These are phyloP conservation scores for Stichopus horrens DNA, from an alignment of 53 echinoderm and acorn worm genomes.

Conservation along the genomic window DNA sequence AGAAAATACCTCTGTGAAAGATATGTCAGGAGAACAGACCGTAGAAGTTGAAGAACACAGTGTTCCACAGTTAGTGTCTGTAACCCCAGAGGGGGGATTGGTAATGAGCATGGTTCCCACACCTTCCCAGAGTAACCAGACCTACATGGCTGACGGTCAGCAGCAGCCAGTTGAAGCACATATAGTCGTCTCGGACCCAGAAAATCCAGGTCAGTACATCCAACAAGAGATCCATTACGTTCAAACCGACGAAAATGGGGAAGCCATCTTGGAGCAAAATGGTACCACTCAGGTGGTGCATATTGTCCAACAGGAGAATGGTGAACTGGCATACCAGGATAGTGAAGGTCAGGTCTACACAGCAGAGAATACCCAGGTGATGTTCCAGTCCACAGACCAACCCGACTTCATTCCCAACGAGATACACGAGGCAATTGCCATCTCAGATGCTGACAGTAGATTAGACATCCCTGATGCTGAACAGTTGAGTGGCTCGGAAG, in stretches of 20 bases:
- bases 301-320: slow-evolving; percentile 32
- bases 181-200: slow-evolving; percentile 29
- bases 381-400: slow-evolving; percentile 20
- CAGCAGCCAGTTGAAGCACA: slow-evolving; percentile 31
- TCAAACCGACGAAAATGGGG: slow-evolving; percentile 10
- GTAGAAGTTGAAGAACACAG: neutral
- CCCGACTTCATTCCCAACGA: slow-evolving; percentile 13
- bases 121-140: slow-evolving; percentile 13
- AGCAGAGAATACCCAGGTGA: slow-evolving; percentile 25
- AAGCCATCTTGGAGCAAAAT: neutral
- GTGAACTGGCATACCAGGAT: slow-evolving; percentile 42
- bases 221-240: slow-evolving; percentile 36
- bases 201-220: slow-evolving; percentile 18
- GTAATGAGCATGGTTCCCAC: slow-evolving; percentile 65
- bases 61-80: slow-evolving; percentile 54
- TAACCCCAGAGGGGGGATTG: slow-evolving; percentile 52
- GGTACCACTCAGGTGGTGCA: slow-evolving; percentile 38
- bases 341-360: slow-evolving; percentile 27
- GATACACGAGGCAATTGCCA: slow-evolving; percentile 30
- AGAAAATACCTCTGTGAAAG: neutral
- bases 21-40: slow-evolving; percentile 4
- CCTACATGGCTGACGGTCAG: neutral
- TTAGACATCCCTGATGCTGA: neutral
- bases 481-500: neutral
- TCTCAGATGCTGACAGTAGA: neutral